phyloP scores from a whole-genome alignment of 2,888 invertebrate genomes.

The Sicus ferrugineus region DNA sequence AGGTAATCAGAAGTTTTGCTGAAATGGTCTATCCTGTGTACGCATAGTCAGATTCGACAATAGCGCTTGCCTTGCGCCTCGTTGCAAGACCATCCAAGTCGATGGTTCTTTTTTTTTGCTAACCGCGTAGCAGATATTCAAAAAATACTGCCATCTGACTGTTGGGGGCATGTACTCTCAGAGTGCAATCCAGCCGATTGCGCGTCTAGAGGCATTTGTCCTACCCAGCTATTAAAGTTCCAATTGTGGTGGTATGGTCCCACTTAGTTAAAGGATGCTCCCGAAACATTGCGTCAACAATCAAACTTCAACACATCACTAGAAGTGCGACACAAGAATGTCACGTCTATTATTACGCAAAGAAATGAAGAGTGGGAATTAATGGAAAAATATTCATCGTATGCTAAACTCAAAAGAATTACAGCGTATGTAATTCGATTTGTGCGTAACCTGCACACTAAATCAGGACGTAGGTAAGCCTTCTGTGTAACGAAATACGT shows the following conservation, averaged over 20 bases:
- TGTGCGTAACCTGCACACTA: neutral
- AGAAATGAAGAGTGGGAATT: conserved; percentile 14
- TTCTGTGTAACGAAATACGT: conserved; percentile 11
- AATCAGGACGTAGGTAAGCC: neutral
- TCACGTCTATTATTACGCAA: neutral
- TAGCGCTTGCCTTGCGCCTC: conserved; percentile 43
- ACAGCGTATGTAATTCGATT: conserved; percentile 28
- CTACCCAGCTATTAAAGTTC: conserved; percentile 5
- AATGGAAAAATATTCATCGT: conserved; percentile 21
- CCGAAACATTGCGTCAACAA: neutral
- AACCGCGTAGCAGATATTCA: conserved; percentile 12
- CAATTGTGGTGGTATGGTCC: conserved; percentile 18
- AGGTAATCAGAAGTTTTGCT: neutral
- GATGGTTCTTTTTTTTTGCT: too few relatives aligned
- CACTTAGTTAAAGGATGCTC: neutral
- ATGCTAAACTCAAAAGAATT: conserved; percentile 16
- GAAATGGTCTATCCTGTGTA: neutral
- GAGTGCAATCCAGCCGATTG: conserved; percentile 24
- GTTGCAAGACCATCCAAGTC: conserved; percentile 40
- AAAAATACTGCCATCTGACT: neutral
- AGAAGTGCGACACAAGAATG: neutral
- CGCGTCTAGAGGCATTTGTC: conserved; percentile 21
- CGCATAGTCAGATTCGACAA: conserved; percentile 32
- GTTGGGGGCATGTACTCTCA: conserved; percentile 16
- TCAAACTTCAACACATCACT: neutral